These are phyloP conservation scores for Oophaga pumilio DNA, from an alignment of 2,113 vertebrate genomes.

Conservation along the genomic window DNA sequence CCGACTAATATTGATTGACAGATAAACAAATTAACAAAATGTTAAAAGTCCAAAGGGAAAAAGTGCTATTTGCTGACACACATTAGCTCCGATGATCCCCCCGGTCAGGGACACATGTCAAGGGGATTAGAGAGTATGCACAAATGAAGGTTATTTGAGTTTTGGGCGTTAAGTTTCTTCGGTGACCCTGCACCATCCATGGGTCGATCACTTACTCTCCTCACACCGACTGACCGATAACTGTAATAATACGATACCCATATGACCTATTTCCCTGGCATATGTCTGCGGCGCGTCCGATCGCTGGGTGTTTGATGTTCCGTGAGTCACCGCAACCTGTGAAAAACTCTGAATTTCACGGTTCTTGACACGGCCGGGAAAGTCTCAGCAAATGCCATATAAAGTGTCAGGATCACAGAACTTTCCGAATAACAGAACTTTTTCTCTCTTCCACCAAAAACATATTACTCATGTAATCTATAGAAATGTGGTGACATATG, in stretches of 20 bases:
- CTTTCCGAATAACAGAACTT: neutral
- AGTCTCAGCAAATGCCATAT: neutral
- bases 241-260: slow-evolving; percentile 19
- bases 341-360: slow-evolving; percentile 30
- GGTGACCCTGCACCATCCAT: neutral
- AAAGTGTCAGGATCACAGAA: slow-evolving; percentile 39
- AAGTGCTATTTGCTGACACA: slow-evolving; percentile 25
- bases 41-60: slow-evolving; percentile 31
- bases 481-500: slow-evolving; percentile 2
- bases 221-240: neutral
- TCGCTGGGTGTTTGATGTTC: neutral
- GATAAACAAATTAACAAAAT: slow-evolving; percentile 6
- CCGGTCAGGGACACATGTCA: slow-evolving; percentile 3
- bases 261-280: neutral
- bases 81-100: slow-evolving; percentile 14
- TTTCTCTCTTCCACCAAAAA: neutral
- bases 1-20: slow-evolving; percentile 14
- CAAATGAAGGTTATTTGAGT: neutral
- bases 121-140: slow-evolving; percentile 16
- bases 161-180: neutral
- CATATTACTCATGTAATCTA: neutral
- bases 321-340: slow-evolving; percentile 24
- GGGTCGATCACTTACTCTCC: neutral
- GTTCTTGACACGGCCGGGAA: neutral
- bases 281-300: slow-evolving; percentile 30